phyloP scores from a whole-genome alignment of 2,888 invertebrate species.

The Hyalella azteca region DNA sequence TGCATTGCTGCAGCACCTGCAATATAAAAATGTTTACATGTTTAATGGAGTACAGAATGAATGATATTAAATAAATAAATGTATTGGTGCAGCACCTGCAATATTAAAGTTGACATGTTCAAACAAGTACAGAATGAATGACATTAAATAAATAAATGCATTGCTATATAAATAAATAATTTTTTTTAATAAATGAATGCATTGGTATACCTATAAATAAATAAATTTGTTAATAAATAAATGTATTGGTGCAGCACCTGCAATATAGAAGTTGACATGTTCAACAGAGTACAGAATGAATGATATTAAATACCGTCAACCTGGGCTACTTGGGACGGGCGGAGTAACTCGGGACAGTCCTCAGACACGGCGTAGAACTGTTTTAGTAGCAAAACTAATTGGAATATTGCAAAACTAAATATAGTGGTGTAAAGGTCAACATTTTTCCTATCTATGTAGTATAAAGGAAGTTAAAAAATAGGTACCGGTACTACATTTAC shows the following conservation, averaged over 20 bases:
- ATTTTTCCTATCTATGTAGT: no score
- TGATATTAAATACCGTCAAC: neutral
- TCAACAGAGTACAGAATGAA: neutral
- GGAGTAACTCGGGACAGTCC: no score
- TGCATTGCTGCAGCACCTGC: neutral
- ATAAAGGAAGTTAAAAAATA: no score
- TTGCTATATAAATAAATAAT: neutral
- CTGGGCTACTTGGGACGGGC: no score
- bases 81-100: neutral
- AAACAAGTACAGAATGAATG: no score
- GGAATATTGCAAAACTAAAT: no score
- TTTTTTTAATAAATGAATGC: neutral
- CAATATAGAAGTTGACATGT: neutral
- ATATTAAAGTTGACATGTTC: neutral
- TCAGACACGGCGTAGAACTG: no score
- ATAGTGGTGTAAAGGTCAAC: no score
- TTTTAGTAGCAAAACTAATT: no score
- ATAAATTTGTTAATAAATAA: no score
- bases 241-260: neutral
- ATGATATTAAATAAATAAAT: neutral
- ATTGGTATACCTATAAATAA: neutral
- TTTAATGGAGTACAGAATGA: neutral
- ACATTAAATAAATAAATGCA: neutral
- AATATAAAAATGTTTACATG: neutral
- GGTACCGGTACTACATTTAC: no score